phyloP scores from a whole-genome alignment of 35 echinoderm and acorn worm genomes.

The Hemicentrotus pulcherrimus region DNA sequence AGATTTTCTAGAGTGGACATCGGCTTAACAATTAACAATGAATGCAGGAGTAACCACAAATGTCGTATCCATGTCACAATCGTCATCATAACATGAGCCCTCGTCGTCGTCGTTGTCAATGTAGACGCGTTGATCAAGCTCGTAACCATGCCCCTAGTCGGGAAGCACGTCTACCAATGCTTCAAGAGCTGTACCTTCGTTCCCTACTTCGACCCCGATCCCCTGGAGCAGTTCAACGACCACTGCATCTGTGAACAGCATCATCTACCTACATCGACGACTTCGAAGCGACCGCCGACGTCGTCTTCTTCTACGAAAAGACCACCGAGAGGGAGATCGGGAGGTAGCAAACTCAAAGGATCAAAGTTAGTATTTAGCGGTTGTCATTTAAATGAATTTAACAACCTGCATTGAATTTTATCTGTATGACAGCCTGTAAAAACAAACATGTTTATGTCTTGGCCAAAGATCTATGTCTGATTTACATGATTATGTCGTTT shows the following conservation, averaged over 20 bases:
- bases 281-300: neutral
- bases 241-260: neutral
- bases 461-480: no score
- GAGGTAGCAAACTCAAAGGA: slow-evolving; percentile 19
- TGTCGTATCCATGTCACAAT: neutral
- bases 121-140: neutral
- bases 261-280: neutral
- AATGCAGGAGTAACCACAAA: neutral
- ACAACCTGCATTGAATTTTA: no score
- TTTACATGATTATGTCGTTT: no score
- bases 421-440: no score
- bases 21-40: neutral
- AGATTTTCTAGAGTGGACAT: no score
- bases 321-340: slow-evolving; percentile 33
- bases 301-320: slow-evolving; percentile 21
- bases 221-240: slow-evolving; percentile 2
- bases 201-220: slow-evolving; percentile 27
- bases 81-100: neutral
- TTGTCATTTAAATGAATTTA: neutral
- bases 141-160: slow-evolving; percentile 11
- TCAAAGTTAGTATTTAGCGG: neutral
- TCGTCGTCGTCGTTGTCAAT: neutral
- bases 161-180: slow-evolving; percentile 36
- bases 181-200: slow-evolving; percentile 34
- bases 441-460: no score